Conservation (phyloP, 2,113 vertebrate species). For the Ursus arctos region DNA sequence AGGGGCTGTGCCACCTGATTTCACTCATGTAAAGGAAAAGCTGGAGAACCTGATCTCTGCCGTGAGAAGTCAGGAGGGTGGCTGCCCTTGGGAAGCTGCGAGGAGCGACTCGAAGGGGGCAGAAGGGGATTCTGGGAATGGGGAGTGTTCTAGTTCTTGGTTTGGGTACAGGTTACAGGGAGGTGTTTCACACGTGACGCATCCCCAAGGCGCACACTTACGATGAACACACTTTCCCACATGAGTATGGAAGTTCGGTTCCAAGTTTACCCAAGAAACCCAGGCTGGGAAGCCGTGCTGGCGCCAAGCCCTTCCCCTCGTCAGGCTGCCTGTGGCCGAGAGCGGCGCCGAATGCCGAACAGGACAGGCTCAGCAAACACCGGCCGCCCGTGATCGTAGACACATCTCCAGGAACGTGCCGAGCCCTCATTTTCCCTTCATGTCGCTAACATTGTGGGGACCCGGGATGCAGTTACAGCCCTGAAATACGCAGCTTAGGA, state of each 20-base stretch:
- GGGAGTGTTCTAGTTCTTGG: not conserved
- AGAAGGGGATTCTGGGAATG: not conserved
- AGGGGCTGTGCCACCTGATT: not conserved
- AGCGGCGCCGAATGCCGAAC: not conserved
- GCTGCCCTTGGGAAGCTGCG: not conserved
- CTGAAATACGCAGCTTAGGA: constrained; percentile 48
- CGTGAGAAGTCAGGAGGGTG: not conserved
- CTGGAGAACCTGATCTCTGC: not conserved
- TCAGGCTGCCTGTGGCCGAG: not conserved
- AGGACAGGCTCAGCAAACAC: constrained; percentile 52
- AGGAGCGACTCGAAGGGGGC: not conserved
- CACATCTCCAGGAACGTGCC: constrained; percentile 44
- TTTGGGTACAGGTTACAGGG: not conserved
- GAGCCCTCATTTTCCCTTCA: constrained; percentile 77
- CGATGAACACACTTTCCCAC: fast-evolving
- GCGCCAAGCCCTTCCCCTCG: not conserved
- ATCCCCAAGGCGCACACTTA: not conserved
- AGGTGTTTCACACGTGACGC: not conserved
- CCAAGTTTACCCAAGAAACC: not conserved
- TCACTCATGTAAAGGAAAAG: not conserved
- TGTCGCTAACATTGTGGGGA: constrained; percentile 61
- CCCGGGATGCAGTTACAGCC: constrained; percentile 61
- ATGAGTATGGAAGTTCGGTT: not conserved
- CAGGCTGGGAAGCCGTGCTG: not conserved
- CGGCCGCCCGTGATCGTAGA: constrained; percentile 69